A percentile compares a stretch with the other conserved stretches of the same genome.
Conservation (phyloP, 2,797 vertebrate genomes). For the Siniperca obscura region DNA sequence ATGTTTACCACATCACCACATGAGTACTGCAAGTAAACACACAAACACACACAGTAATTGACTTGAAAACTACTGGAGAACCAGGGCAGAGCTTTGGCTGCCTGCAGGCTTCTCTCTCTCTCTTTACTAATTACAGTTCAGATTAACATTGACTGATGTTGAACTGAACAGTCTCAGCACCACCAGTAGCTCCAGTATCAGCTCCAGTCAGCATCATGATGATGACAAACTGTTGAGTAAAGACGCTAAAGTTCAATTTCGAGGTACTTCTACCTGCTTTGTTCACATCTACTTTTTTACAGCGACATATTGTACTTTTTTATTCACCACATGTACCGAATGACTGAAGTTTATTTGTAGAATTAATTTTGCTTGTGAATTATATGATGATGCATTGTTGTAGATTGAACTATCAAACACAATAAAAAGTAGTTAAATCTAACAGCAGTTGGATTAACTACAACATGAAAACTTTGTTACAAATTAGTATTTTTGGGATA, state of each 20-base stretch:
- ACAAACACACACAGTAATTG: conserved; percentile 6
- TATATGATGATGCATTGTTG: neutral
- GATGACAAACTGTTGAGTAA: neutral
- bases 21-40: neutral
- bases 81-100: conserved; percentile 43
- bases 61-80: conserved; percentile 38
- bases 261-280: neutral
- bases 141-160: conserved; percentile 41
- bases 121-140: conserved; percentile 33
- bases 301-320: neutral
- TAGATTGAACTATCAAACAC: neutral
- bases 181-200: conserved; percentile 27
- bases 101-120: conserved; percentile 53
- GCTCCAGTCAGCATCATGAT: neutral
- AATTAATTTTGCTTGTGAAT: neutral
- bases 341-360: no score
- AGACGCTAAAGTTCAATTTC: neutral
- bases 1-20: neutral
- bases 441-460: neutral
- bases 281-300: no score
- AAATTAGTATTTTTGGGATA: no score
- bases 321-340: no score
- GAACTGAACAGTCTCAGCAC: neutral
- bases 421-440: neutral
- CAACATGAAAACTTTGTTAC: no score